Base-by-base conservation (phyloP, 1,140 invertebrate genomes). In the Ceratina australensis region DNA sequence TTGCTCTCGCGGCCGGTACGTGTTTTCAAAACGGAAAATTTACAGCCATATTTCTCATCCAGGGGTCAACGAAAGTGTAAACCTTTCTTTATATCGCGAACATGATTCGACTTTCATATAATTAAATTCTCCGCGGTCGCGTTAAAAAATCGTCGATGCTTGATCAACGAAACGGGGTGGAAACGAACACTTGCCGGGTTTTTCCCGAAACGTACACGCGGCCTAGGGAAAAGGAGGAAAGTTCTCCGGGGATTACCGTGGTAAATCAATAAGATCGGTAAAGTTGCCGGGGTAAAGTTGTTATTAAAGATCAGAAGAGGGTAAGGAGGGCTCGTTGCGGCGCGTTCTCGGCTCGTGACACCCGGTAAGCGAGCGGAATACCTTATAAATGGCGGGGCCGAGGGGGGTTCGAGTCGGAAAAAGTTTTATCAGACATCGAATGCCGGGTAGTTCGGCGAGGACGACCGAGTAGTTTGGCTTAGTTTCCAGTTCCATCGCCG, bases 371-470 rank as follows among this genome's bases (percentile, higher is more conserved):
- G 82, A 84, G 68, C 74, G 73, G 79, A 84, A 84, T 84, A 73
- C 77, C 80, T 86, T 85, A 82, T 83, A 86, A 83, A 86, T 72
- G 80, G 80, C 26, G 71, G 22, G 66, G 24, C 60, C 63, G 64
- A 3, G 64, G 33, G 56, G 57, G 60, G n/a, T 54, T 8, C 12
- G 26, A 16, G 60, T 13, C 28, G 54, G 52, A 88, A 87, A 87
- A 88, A 87, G 82, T 88, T 88, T 88, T 88, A 88, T 88, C 87
- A 87, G 86, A 75, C 86, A 88, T 87, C 86, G 87, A 87, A 87
- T 82, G 83, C 85, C 79, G 77, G 33, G 84, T 85, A 81, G 80
- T 84, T 80, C 59, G 73, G 61, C 68, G 68, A 79, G 72, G 77
- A 85, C 68, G 72, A 65, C 54, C 83, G 80, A 78, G 77, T 83